Percentiles rank a stretch among this genome's conserved stretches.
Conservation (phyloP, 2,888 invertebrate species). For the Apamea crenata region DNA sequence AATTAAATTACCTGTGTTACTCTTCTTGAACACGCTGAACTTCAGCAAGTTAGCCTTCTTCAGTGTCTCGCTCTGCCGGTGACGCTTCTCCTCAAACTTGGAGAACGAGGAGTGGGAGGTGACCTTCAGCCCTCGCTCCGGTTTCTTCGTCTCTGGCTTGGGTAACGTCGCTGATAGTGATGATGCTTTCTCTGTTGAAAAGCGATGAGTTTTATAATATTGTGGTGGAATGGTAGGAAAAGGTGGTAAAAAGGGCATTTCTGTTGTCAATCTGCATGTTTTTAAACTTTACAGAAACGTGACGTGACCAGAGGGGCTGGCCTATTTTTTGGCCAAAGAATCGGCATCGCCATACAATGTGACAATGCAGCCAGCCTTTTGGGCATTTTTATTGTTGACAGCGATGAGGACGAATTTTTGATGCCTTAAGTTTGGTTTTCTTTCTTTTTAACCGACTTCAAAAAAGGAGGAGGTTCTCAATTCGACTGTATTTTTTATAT, state of each 20-base stretch:
- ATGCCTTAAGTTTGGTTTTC: too few relatives aligned
- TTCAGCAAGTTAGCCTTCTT: slow-evolving; percentile 94
- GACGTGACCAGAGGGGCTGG: neutral
- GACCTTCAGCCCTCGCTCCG: slow-evolving; percentile 85
- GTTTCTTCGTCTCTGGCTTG: slow-evolving; percentile 82
- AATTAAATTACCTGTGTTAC: slow-evolving; percentile 89
- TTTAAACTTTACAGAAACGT: neutral
- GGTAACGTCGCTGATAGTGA: slow-evolving; percentile 82
- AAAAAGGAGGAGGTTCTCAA: too few relatives aligned
- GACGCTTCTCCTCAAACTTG: slow-evolving; percentile 96
- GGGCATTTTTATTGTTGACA: too few relatives aligned
- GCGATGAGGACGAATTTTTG: too few relatives aligned
- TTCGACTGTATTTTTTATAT: too few relatives aligned
- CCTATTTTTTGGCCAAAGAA: too few relatives aligned
- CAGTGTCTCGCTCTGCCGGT: slow-evolving; percentile 92
- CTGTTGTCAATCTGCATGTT: neutral
- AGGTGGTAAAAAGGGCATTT: neutral
- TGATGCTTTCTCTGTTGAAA: slow-evolving; percentile 81
- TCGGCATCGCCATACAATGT: too few relatives aligned
- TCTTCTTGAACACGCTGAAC: slow-evolving; percentile 94
- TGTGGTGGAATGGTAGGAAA: too few relatives aligned
- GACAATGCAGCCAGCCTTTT: too few relatives aligned
- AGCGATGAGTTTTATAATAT: neutral
- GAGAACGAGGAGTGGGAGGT: slow-evolving; percentile 91
- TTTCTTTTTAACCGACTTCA: too few relatives aligned